Conservation (phyloP, 2,888 invertebrate species). For the Aphrophora alni region DNA sequence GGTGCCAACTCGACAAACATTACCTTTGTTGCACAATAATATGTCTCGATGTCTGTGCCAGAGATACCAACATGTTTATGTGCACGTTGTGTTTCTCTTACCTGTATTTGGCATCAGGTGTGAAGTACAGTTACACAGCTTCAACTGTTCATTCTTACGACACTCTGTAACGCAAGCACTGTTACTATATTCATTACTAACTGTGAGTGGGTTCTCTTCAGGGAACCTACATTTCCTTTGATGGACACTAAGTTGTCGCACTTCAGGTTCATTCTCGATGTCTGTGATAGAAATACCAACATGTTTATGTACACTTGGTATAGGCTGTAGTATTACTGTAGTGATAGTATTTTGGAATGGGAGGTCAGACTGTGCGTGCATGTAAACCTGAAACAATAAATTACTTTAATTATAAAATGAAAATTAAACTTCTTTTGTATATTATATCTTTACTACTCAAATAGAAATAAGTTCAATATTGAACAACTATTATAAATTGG, state of each 20-base stretch:
- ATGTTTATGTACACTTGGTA: conserved; percentile 63
- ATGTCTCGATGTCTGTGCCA: conserved; percentile 68
- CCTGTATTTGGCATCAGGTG: conserved; percentile 71
- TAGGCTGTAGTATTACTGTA: conserved; percentile 65
- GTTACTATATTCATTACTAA: conserved; percentile 73
- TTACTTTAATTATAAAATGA: too few species aligned
- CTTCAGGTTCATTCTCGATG: conserved; percentile 73
- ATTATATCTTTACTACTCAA: too few species aligned
- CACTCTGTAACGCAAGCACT: conserved; percentile 76
- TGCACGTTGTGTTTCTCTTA: conserved; percentile 65
- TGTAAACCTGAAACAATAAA: conserved; percentile 60
- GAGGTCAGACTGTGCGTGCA: conserved; percentile 70
- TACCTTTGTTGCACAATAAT: too few species aligned
- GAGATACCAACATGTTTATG: conserved; percentile 58
- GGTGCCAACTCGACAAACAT: too few species aligned
- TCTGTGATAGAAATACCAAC: conserved; percentile 58
- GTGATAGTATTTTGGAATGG: conserved; percentile 71
- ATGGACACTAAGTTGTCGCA: conserved; percentile 64
- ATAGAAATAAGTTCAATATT: too few species aligned
- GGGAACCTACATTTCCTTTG: conserved; percentile 76
- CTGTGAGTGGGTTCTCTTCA: conserved; percentile 66
- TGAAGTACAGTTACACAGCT: conserved; percentile 70
- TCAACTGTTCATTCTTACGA: conserved; percentile 67
- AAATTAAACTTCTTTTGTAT: too few species aligned
- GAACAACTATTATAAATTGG: too few species aligned